A percentile compares a stretch with the other conserved stretches of the same genome.
Evolutionary conservation across 2,888 invertebrate genomes (phyloP).

Genomic region (Coremacera marginata): DNA sequence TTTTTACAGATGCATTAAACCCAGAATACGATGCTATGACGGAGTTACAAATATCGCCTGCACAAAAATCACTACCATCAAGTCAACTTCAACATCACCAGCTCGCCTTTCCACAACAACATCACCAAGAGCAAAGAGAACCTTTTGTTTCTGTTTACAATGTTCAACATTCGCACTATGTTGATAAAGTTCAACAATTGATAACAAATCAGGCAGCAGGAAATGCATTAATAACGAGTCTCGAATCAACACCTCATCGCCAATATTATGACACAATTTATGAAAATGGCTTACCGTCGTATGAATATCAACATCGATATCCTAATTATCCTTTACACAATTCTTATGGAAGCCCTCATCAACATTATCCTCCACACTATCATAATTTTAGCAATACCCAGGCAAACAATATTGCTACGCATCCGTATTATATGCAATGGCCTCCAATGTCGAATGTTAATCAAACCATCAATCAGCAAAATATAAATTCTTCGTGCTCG

Average conservation of each 20-base stretch:
- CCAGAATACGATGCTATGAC: background rate
- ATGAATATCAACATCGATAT: constrained; percentile 30
- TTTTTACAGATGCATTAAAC: background rate
- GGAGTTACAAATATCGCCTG: background rate
- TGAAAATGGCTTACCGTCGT: constrained; percentile 9
- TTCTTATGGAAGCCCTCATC: constrained; percentile 4
- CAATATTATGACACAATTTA: constrained; percentile 29
- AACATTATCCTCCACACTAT: constrained; percentile 25
- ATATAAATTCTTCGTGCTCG: constrained; percentile 9
- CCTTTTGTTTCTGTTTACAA: constrained; percentile 17
- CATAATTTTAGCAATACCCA: constrained; percentile 21
- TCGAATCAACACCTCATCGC: constrained; percentile 6
- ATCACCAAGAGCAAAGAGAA: constrained; percentile 3
- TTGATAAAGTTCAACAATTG: constrained; percentile 8
- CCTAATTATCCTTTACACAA: constrained; percentile 15
- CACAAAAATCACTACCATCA: background rate
- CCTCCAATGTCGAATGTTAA: constrained; percentile 17
- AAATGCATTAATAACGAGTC: constrained; percentile 5
- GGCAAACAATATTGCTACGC: constrained; percentile 2
- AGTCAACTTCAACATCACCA: too few relatives aligned
- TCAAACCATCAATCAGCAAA: constrained; percentile 24
- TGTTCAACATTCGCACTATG: constrained; percentile 20
- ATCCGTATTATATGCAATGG: constrained; percentile 33
- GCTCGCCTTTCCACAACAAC: background rate
- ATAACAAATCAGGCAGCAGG: background rate